Percentiles rank a stretch among this genome's conserved stretches.
phyloP scores from a whole-genome alignment of 2,888 invertebrate genomes.

The Allophyes oxyacanthae region DNA sequence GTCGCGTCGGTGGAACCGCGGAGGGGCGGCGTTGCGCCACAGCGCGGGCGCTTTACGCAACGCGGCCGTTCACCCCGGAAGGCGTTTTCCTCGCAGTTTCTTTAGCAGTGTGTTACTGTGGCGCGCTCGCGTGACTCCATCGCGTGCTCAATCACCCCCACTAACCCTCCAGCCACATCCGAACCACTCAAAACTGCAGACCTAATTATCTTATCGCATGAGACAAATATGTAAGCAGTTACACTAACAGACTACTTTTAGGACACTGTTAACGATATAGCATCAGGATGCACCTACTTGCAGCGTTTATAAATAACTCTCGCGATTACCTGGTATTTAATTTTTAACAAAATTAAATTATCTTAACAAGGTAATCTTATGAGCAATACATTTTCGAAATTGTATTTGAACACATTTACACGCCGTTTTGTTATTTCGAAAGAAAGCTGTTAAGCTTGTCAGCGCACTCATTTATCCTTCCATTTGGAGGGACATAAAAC shows the following conservation, averaged over 20 bases:
- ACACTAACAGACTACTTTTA: conserved; percentile 59
- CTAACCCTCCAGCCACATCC: conserved; percentile 74
- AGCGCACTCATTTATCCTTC: conserved; percentile 53
- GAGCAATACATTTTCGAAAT: conserved; percentile 37
- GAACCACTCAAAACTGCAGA: conserved; percentile 69
- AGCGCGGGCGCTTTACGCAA: conserved; percentile 84
- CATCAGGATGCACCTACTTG: conserved; percentile 25
- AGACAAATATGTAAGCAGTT: conserved; percentile 66
- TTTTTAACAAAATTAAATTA: background rate
- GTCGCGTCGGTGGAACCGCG: conserved; percentile 52
- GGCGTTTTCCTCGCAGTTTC: conserved; percentile 87
- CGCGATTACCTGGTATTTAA: conserved; percentile 1
- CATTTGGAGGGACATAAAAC: conserved; percentile 49
- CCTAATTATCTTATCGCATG: conserved; percentile 77
- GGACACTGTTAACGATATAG: conserved; percentile 22
- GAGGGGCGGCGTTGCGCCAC: conserved; percentile 80
- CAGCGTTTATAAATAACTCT: conserved; percentile 17
- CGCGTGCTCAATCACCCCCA: conserved; percentile 76
- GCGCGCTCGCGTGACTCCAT: conserved; percentile 84
- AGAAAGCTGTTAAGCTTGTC: conserved; percentile 53
- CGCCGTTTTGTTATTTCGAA: conserved; percentile 48
- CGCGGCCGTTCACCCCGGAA: conserved; percentile 88
- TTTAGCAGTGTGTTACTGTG: conserved; percentile 86
- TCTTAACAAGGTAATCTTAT: conserved; percentile 24
- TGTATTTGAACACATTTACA: conserved; percentile 36